Percentiles rank a stretch among this genome's conserved stretches.
phyloP scores from a whole-genome alignment of 2,797 vertebrate genomes.

The Botia almorhae region DNA sequence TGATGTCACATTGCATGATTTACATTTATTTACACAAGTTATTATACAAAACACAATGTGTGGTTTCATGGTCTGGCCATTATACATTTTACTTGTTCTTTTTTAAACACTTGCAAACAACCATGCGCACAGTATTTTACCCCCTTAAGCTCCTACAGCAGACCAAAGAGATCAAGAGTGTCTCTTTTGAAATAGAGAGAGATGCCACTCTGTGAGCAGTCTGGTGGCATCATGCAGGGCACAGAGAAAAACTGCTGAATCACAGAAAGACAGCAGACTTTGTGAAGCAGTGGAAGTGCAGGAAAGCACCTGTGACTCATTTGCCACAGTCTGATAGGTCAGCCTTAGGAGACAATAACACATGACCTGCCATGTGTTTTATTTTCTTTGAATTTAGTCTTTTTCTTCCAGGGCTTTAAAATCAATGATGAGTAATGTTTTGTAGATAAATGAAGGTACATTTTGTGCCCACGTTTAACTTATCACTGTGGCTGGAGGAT shows the following conservation, averaged over 20 bases:
- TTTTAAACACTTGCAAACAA: too few species aligned
- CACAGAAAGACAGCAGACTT: conserved; percentile 65
- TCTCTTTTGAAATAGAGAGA: conserved; percentile 17
- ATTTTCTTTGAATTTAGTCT: background rate
- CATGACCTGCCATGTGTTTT: conserved; percentile 32
- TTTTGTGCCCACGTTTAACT: background rate
- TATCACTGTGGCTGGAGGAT: background rate
- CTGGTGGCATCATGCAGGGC: conserved; percentile 59
- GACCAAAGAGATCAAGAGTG: background rate
- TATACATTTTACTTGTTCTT: too few species aligned
- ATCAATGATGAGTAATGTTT: background rate
- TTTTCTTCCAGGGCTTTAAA: background rate
- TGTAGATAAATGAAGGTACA: background rate
- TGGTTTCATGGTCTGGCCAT: too few species aligned
- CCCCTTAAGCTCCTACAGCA: too few species aligned
- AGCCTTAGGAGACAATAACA: conserved; percentile 17
- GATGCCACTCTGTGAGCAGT: conserved; percentile 54
- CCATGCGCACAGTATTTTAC: too few species aligned
- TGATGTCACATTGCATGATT: too few species aligned
- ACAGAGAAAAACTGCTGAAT: conserved; percentile 72
- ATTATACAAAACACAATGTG: too few species aligned
- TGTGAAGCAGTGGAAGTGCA: conserved; percentile 34
- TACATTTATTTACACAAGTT: too few species aligned
- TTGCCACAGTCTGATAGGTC: conserved; percentile 35
- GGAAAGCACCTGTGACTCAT: conserved; percentile 62